These are phyloP conservation scores for Takifugu ocellatus DNA, from an alignment of 2,797 vertebrate genomes.

Conservation along the genomic window DNA sequence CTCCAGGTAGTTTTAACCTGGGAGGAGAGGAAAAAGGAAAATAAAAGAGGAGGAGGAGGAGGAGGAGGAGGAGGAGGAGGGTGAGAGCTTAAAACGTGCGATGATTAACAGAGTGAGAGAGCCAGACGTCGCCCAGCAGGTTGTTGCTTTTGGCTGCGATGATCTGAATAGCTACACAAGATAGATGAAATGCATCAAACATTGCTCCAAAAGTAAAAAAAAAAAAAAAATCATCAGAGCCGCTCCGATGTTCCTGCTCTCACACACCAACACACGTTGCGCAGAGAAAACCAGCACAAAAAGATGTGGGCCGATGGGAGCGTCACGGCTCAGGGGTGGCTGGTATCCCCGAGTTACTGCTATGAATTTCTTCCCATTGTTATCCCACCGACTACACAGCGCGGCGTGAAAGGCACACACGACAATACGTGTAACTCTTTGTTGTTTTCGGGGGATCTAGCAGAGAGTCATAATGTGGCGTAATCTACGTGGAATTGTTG, in stretches of 20 bases:
- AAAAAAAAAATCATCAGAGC: not conserved
- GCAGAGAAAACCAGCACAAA: conserved; percentile 29
- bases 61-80: conserved; percentile 7
- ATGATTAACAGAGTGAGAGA: conserved; percentile 48
- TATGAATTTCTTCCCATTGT: conserved; percentile 84
- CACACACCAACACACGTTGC: not conserved
- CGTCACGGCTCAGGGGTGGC: conserved; percentile 71
- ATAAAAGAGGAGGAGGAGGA: not conserved
- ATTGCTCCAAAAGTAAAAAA: conserved; percentile 1
- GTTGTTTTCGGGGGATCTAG: conserved; percentile 81
- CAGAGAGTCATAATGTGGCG: conserved; percentile 82
- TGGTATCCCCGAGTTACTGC: conserved; percentile 82
- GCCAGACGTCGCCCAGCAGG: conserved; percentile 46
- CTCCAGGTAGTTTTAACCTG: conserved; percentile 32
- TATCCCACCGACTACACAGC: conserved; percentile 79
- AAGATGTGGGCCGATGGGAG: conserved; percentile 64
- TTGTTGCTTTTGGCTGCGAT: conserved; percentile 48
- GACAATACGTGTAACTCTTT: conserved; percentile 86
- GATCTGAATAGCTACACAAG: conserved; percentile 43
- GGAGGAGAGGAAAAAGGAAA: conserved; percentile 18
- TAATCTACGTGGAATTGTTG: conserved; percentile 83
- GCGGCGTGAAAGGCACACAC: conserved; percentile 80
- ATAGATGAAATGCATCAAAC: not conserved
- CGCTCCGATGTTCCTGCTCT: not conserved
- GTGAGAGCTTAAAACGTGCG: conserved; percentile 49